Base-by-base conservation (phyloP, 2,113 vertebrate species). In the Rhinolophus sinicus region DNA sequence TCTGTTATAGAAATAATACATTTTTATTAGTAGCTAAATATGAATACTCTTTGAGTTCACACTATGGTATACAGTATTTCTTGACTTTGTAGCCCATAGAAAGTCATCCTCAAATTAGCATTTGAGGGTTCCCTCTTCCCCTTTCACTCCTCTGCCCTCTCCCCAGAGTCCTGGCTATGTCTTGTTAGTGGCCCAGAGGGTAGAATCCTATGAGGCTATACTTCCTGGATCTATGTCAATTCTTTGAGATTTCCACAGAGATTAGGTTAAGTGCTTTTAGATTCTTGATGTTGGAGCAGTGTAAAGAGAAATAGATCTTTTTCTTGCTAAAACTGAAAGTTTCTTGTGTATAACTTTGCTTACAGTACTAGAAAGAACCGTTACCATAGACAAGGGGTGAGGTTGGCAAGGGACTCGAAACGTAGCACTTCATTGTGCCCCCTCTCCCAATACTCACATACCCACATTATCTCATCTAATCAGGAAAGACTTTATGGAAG, bases 21-120 rank as follows among this genome's bases (percentile, higher is more conserved):
- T 67, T 90, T 90, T 38, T 22, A 47, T 47, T 82, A 78, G 50
- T 33, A 93, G 40, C 12, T 93, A 62, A 67, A 72, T 73, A 90
- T 54, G 54, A 65, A 72, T 65, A 58, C 5, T 40, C 24, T 89
- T 90, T 28, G 13, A 54, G 2, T 70, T 2, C n/a, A 62, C 4
- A 78, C 24, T 15, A 77, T 77, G 14, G 13, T 72, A 5, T 62
- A 60, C 11, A 89, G 40, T 9, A 44, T 86, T 93, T 95, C 35
- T 86, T 95, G 50, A 75, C 60, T 70, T 75, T 56, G n/a, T 80
- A 88, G 50, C 18, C 28, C 21, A 24, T 30, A 60, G 69, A 90
- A 86, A 93, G 19, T 87, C 33, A 93, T 15, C 72, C 24, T 95
- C 26, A 91, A 88, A 88, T 33, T 58, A 81, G 35, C 33, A 86